Percentiles rank a stretch among this genome's conserved stretches.
phyloP scores from a whole-genome alignment of 2,113 vertebrate species.

The Microcebus griseorufus region DNA sequence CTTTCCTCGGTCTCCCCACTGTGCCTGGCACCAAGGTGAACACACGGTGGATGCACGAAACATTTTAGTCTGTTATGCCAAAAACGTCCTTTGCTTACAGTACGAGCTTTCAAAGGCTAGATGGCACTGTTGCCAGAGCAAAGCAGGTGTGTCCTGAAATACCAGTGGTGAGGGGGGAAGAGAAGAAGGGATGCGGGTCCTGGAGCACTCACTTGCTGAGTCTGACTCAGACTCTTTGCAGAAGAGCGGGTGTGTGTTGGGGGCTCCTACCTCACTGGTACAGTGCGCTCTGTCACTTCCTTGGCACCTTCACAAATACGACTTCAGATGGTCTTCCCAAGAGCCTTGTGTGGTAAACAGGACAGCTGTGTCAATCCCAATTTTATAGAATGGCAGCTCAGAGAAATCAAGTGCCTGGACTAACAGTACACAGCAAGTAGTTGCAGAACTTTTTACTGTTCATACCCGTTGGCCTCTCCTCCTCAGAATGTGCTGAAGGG shows the following conservation, averaged over 20 bases:
- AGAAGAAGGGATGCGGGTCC: neutral
- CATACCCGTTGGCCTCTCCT: neutral
- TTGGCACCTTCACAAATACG: neutral
- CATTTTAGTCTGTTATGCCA: neutral
- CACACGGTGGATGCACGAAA: neutral
- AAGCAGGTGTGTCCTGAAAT: neutral
- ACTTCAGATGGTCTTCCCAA: neutral
- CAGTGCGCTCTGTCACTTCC: neutral
- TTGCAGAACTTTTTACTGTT: neutral
- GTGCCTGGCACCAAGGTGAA: neutral
- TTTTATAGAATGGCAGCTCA: neutral
- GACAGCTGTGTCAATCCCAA: neutral
- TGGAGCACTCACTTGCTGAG: neutral
- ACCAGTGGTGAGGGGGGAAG: neutral
- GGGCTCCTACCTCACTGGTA: neutral
- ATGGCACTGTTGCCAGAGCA: slow-evolving; percentile 81
- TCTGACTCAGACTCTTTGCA: neutral
- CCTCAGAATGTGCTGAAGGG: neutral
- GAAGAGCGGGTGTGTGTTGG: neutral
- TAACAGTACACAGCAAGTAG: neutral
- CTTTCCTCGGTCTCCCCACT: neutral
- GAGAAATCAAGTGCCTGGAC: neutral
- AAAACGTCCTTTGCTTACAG: slow-evolving; percentile 47
- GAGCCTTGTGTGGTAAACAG: neutral
- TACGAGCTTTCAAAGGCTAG: slow-evolving; percentile 79